Conservation (phyloP, 1,140 invertebrate genomes). For the Agrilus planipennis region DNA sequence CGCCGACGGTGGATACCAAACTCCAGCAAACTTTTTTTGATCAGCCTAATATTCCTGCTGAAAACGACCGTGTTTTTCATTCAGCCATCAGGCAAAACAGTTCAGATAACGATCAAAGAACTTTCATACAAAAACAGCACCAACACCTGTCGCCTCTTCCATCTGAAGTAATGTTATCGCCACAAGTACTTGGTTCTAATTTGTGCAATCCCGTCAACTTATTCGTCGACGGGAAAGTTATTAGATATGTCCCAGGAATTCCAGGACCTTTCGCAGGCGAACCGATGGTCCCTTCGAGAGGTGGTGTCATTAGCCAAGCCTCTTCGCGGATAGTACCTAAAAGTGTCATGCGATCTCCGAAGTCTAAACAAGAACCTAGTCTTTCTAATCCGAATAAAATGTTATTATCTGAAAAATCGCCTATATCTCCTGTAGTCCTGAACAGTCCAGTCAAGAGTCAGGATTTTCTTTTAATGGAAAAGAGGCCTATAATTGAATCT, state of each 20-base stretch:
- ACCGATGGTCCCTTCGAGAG: no score
- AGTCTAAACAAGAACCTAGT: no score
- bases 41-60: not conserved
- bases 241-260: conserved; percentile 75
- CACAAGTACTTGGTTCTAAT: conserved; percentile 9
- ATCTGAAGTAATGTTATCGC: not conserved
- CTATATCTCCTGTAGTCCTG: no score
- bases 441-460: no score
- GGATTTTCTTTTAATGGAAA: not conserved
- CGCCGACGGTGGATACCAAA: conserved; percentile 2
- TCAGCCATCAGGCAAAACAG: conserved; percentile 8
- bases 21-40: no score
- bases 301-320: no score
- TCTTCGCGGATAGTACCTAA: not conserved
- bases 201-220: conserved; percentile 56
- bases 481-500: not conserved
- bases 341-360: no score
- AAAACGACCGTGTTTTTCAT: not conserved
- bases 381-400: no score
- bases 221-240: conserved; percentile 52
- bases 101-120: no score
- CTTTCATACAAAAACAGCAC: conserved; percentile 1
- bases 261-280: conserved; percentile 50
- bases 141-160: not conserved
- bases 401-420: not conserved